Base-by-base conservation (phyloP, 2,797 vertebrate species). In the Diplodus puntazzo region DNA sequence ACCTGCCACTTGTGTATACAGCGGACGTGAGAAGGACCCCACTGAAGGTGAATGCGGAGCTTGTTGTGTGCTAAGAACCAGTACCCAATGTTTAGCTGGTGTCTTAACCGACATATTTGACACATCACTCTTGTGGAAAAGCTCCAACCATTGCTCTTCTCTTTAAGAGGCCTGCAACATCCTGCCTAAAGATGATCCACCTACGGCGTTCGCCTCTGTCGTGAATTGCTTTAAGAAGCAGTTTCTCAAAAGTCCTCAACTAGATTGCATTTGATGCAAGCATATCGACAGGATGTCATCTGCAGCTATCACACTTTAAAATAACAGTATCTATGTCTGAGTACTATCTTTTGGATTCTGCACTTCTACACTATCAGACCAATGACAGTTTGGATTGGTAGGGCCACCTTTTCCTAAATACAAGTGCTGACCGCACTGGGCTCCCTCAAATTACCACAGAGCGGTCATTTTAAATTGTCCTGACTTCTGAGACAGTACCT, bases 291-390 rank as follows among this genome's bases (percentile, higher is more conserved):
- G 7, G 23, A 43, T 63, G 30, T 21, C 52, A 43, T 42, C 39
- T 18, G 21, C 39, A 27, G 39, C 42, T 34, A 42, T 25, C 18
- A 48, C 27, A n/a, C 17, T 65, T 61, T 30, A 58, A 74, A 77
- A 55, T 74, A 70, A 66, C 55, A 49, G 5, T 10, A 25, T 23
- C 64, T n/a, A 50, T 61, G 21, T 62, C 30, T 68, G 61, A 52
- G 69, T 43, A 27, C 43, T 18, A 34, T 18, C 69, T 52, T 42
- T 8, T 72, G 67, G 62, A 75, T 54, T 79, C n/a, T 76, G 61
- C 53, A 58, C 64, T 59, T 75, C 30, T 25, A 53, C 73, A 23
- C 23, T 5, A 54, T 1, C 3, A 48, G 25, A 54, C 23, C 13
- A 17, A 57, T 42, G 49, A 46, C 23, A 39, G 55, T 49, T 73